Evolutionary conservation across 2,888 invertebrate genomes (phyloP).

Genomic region (Neocrepidodera transversa): DNA sequence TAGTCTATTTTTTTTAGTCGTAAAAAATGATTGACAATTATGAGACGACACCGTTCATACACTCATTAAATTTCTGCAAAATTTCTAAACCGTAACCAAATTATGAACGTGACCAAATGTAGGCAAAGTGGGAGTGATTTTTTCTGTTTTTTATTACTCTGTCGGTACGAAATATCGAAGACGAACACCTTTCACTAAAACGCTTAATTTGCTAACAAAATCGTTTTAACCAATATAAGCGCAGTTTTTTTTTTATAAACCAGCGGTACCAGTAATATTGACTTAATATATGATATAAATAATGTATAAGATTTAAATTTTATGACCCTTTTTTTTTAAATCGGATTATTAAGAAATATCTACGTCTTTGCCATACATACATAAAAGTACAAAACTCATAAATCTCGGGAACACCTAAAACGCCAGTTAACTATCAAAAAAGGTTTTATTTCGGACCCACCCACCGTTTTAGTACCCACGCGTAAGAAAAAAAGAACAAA

Average conservation of each 20-base stretch:
- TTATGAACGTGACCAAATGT: constrained; percentile 27
- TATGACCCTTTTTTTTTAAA: no score
- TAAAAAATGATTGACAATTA: constrained; percentile 8
- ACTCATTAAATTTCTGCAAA: constrained; percentile 17
- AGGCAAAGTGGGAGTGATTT: constrained; percentile 27
- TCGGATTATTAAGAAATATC: no score
- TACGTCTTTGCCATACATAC: background rate
- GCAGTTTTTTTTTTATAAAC: background rate
- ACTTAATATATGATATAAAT: no score
- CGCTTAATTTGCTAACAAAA: constrained; percentile 22
- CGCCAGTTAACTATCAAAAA: background rate
- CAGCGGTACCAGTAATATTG: no score
- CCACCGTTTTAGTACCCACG: constrained; percentile 20
- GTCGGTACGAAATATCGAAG: constrained; percentile 4
- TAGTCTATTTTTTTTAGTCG: background rate
- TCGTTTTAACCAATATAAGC: background rate
- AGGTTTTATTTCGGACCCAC: constrained; percentile 17
- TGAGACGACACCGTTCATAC: background rate
- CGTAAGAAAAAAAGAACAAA: constrained; percentile 20
- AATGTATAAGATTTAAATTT: no score
- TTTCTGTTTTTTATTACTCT: constrained; percentile 11
- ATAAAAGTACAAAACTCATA: constrained; percentile 1
- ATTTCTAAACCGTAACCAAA: constrained; percentile 29
- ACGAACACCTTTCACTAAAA: constrained; percentile 28
- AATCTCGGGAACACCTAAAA: constrained; percentile 14